Percentiles rank a stretch among this genome's conserved stretches.
phyloP scores from a whole-genome alignment of 53 echinoderm and acorn worm genomes.

The Henricia sp. region DNA sequence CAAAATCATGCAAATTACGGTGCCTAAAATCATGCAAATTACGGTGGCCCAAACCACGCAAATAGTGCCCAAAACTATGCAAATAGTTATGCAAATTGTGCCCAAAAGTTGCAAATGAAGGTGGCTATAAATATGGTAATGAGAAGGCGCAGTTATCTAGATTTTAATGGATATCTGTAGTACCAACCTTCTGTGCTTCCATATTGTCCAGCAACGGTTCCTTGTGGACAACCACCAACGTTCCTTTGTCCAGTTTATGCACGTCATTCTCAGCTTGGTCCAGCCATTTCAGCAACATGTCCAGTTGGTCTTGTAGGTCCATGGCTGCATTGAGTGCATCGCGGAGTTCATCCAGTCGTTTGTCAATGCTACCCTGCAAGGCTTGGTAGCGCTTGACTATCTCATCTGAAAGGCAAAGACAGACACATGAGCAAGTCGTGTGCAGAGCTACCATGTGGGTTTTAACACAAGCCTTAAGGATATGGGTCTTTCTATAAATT shows the following conservation, averaged over 20 bases:
- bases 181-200: conserved; percentile 83
- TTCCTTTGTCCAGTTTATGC: conserved; percentile 91
- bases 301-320: conserved; percentile 86
- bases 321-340: conserved; percentile 85
- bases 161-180: no score
- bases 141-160: no score
- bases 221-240: conserved; percentile 85
- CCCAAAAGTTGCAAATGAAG: no score
- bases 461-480: no score
- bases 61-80: no score
- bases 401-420: conserved; percentile 68
- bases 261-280: conserved; percentile 91
- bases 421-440: not conserved
- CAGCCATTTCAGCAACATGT: conserved; percentile 89
- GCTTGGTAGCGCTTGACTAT: conserved; percentile 77
- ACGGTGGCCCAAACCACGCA: no score
- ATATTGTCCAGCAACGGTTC: conserved; percentile 88
- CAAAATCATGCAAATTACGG: no score
- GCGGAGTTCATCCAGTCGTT: conserved; percentile 77
- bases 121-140: no score
- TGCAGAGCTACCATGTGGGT: no score
- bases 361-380: conserved; percentile 80
- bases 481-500: no score
- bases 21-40: no score
- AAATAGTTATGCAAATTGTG: no score